phyloP scores from a whole-genome alignment of 30 jellyfish, hydroid and myxozoan species.

The Sanderia malayensis region DNA sequence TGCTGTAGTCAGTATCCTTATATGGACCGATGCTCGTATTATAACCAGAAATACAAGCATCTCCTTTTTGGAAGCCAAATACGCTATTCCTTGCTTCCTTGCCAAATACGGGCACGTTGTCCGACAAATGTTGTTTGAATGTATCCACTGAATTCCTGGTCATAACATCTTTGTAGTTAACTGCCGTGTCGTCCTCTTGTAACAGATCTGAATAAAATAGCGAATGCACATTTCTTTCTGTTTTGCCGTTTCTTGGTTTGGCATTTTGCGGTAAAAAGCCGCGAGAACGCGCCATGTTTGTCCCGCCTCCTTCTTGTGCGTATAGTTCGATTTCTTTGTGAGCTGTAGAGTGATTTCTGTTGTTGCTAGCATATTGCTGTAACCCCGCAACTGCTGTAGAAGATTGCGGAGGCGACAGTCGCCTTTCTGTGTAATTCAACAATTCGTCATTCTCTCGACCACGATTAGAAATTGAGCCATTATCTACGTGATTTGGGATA shows the following conservation, averaged over 20 bases:
- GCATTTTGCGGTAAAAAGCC: not conserved
- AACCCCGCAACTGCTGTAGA: not conserved
- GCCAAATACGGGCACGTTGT: not conserved
- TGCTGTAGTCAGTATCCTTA: not conserved
- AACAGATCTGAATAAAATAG: too few relatives aligned
- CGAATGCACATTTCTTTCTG: too few relatives aligned
- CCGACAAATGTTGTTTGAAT: not conserved
- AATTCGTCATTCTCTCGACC: not conserved
- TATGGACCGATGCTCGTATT: not conserved
- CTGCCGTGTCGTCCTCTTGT: too few relatives aligned
- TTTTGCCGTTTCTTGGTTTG: not conserved
- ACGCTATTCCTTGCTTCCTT: not conserved
- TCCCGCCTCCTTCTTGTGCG: not conserved
- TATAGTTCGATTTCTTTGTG: not conserved
- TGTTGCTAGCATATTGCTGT: not conserved
- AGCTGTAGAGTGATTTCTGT: not conserved
- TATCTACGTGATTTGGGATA: too few relatives aligned
- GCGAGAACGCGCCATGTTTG: not conserved
- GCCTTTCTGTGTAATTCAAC: not conserved
- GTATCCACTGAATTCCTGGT: too few relatives aligned
- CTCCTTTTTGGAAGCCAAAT: not conserved
- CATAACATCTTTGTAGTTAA: too few relatives aligned
- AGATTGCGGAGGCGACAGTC: not conserved
- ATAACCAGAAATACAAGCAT: not conserved
- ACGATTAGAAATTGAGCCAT: too few relatives aligned